A percentile compares a stretch with the other conserved stretches of the same genome.
These are phyloP conservation scores for Oreochromis grahami DNA, from an alignment of 2,797 vertebrate species.

Conservation along the genomic window DNA sequence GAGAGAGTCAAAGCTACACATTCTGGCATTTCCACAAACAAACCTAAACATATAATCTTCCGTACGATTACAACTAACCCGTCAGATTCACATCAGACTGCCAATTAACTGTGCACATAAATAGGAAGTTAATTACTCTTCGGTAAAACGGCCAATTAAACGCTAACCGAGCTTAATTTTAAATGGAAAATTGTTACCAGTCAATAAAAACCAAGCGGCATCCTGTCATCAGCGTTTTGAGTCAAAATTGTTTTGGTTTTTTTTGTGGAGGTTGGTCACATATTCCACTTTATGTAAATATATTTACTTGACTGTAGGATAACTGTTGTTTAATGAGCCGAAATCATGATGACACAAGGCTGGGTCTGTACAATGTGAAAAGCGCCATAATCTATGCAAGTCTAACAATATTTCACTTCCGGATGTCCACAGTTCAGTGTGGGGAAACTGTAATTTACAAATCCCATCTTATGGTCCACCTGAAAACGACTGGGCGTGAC, in stretches of 20 bases:
- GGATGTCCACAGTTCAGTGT: not conserved
- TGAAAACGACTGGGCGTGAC: constrained; percentile 38
- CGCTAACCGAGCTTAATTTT: constrained; percentile 87
- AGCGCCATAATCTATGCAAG: not conserved
- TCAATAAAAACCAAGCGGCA: constrained; percentile 72
- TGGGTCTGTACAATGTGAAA: not conserved
- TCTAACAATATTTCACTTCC: not conserved
- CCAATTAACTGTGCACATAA: constrained; percentile 97
- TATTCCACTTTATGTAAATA: not conserved
- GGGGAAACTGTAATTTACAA: not conserved
- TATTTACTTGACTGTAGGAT: not conserved
- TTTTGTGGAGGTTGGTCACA: not conserved
- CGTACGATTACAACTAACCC: constrained; percentile 76
- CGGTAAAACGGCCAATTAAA: constrained; percentile 94
- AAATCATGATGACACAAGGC: not conserved
- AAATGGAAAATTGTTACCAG: constrained; percentile 90
- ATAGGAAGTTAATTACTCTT: constrained; percentile 93
- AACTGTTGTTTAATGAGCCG: not conserved
- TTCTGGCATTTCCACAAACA: constrained; percentile 18
- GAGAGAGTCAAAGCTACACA: not conserved
- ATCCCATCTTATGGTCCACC: constrained; percentile 12
- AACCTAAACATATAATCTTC: constrained; percentile 54
- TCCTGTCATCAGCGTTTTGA: not conserved
- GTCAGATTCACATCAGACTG: constrained; percentile 85
- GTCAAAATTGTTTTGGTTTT: not conserved